Conservation (phyloP, 2,888 invertebrate species). For the Perizoma affinitatum region DNA sequence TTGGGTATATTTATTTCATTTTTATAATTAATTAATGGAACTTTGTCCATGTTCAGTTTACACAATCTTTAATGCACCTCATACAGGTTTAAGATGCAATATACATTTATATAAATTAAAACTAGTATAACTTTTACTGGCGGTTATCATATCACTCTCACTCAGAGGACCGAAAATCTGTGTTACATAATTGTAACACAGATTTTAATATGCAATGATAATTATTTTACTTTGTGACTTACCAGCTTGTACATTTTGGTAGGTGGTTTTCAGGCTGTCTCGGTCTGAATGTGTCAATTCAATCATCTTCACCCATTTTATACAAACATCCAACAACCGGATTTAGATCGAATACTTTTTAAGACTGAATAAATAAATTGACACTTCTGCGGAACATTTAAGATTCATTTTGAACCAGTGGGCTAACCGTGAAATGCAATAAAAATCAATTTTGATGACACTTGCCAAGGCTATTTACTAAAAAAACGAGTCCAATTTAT, state of each 20-base stretch:
- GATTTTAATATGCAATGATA: no score
- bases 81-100: no score
- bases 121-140: no score
- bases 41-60: no score
- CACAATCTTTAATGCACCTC: no score
- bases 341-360: slow-evolving; percentile 33
- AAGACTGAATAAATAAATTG: slow-evolving; percentile 33
- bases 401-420: slow-evolving; percentile 38
- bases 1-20: no score
- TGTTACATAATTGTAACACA: no score
- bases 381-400: slow-evolving; percentile 37
- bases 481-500: slow-evolving; percentile 40
- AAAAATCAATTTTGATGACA: slow-evolving; percentile 43
- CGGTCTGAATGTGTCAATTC: slow-evolving; percentile 42
- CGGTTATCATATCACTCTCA: no score
- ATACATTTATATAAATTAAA: no score
- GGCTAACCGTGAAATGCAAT: slow-evolving; percentile 42
- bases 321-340: slow-evolving; percentile 43
- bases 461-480: slow-evolving; percentile 39
- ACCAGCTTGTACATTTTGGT: slow-evolving; percentile 46
- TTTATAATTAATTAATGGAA: no score
- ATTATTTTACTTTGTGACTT: slow-evolving; percentile 25
- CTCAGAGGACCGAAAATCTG: no score
- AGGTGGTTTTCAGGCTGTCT: slow-evolving; percentile 41
- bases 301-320: slow-evolving; percentile 41